phyloP scores from a whole-genome alignment of 2,888 invertebrate genomes.

The Aquatica leii region DNA sequence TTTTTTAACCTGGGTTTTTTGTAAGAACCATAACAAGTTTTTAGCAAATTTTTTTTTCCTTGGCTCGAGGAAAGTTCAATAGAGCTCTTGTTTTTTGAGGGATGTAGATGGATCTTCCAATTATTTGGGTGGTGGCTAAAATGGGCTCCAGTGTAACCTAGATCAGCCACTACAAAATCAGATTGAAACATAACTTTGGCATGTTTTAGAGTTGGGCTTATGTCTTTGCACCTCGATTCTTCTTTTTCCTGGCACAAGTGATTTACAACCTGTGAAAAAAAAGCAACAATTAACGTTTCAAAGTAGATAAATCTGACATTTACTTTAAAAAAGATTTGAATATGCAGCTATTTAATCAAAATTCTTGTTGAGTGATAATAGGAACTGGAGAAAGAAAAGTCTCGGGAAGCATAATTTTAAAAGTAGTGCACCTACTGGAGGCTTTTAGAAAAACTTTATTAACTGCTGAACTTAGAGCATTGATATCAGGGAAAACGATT shows the following conservation, averaged over 20 bases:
- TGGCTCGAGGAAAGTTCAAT: neutral
- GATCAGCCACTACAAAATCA: too few relatives aligned
- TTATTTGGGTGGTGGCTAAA: constrained; percentile 5
- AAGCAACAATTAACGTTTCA: constrained; percentile 11
- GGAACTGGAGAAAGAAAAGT: neutral
- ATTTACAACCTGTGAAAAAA: constrained; percentile 4
- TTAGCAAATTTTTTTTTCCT: constrained; percentile 1
- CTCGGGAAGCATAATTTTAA: constrained; percentile 1
- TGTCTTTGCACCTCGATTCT: constrained; percentile 16
- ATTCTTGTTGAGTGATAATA: constrained; percentile 7
- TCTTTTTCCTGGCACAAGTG: constrained; percentile 13
- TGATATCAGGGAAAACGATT: constrained; percentile 8
- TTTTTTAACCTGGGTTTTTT: constrained; percentile 1
- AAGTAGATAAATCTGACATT: constrained; percentile 14
- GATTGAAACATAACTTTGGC: too few relatives aligned
- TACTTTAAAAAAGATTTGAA: constrained; percentile 15
- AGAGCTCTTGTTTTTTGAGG: neutral
- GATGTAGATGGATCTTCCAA: constrained; percentile 9
- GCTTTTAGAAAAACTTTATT: too few relatives aligned
- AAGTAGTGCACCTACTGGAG: constrained; percentile 11
- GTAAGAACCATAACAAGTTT: constrained; percentile 4
- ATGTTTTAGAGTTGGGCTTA: constrained; percentile 16
- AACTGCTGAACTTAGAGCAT: constrained; percentile 12
- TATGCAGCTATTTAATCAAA: constrained; percentile 8
- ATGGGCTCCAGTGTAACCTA: constrained; percentile 10